Evolutionary conservation across 2,113 vertebrate species (phyloP).

Genomic region (Periophthalmodon schlosseri): DNA sequence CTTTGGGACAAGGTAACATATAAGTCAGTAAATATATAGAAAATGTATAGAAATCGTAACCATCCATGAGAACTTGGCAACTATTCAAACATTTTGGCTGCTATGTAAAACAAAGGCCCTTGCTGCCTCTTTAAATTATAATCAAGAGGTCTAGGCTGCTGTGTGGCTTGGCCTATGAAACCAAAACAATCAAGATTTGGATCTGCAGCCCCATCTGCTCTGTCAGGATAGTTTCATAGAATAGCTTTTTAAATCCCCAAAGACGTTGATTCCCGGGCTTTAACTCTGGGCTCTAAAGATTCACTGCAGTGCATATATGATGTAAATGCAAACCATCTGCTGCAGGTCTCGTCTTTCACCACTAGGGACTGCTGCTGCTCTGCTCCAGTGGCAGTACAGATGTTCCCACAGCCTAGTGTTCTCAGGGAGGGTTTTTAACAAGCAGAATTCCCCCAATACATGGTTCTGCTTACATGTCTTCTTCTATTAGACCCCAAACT

Average conservation of each 20-base stretch:
- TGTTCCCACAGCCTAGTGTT: constrained; percentile 5
- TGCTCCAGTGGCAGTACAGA: neutral
- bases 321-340: neutral
- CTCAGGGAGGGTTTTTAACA: neutral
- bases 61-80: constrained; percentile 1
- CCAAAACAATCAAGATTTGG: neutral
- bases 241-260: constrained; percentile 1
- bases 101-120: neutral
- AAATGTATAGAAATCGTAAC: constrained; percentile 3
- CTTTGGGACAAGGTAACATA: constrained; percentile 7
- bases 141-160: neutral
- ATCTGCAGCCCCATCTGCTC: constrained; percentile 1
- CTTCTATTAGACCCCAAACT: neutral
- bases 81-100: neutral
- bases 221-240: neutral
- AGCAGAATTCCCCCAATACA: neutral
- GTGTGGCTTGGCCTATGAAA: neutral
- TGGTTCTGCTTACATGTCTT: neutral
- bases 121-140: constrained; percentile 2
- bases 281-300: neutral
- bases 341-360: constrained; percentile 29
- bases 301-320: neutral
- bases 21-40: neutral
- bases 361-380: constrained; percentile 52
- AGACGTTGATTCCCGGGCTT: neutral